phyloP scores from a whole-genome alignment of 2,113 vertebrate genomes.

The Tetraodon nigroviridis region DNA sequence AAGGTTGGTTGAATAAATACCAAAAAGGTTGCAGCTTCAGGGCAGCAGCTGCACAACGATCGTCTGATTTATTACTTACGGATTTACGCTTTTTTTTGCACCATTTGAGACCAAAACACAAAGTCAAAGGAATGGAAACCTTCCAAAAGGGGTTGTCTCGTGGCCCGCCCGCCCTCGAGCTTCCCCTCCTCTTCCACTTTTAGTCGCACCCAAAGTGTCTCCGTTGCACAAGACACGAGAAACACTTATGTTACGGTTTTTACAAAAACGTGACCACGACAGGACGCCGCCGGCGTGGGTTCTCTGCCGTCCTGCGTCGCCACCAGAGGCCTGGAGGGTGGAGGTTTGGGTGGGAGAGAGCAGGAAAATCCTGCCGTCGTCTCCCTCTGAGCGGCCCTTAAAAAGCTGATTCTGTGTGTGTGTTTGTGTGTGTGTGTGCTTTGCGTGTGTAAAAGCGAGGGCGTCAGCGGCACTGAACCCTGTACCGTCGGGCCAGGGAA shows the following conservation, averaged over 20 bases:
- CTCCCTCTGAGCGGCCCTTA: slow-evolving; percentile 44
- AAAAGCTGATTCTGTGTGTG: slow-evolving; percentile 20
- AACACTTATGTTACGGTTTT: slow-evolving; percentile 76
- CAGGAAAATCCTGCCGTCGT: slow-evolving; percentile 67
- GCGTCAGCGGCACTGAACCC: slow-evolving; percentile 80
- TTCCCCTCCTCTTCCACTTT: slow-evolving; percentile 56
- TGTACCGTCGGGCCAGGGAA: slow-evolving; percentile 35
- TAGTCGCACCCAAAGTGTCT: slow-evolving; percentile 74
- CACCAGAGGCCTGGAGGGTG: slow-evolving; percentile 56
- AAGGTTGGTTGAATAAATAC: slow-evolving; percentile 93
- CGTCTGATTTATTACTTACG: slow-evolving; percentile 27
- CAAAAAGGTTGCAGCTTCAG: slow-evolving; percentile 81
- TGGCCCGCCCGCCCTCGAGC: slow-evolving; percentile 44
- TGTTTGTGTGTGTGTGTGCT: not conserved
- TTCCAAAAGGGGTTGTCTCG: slow-evolving; percentile 27
- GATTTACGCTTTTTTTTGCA: slow-evolving; percentile 77
- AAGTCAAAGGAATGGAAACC: slow-evolving; percentile 27
- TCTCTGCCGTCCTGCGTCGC: slow-evolving; percentile 69
- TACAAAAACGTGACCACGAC: slow-evolving; percentile 77
- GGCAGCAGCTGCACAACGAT: slow-evolving; percentile 78
- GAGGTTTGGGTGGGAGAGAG: slow-evolving; percentile 12
- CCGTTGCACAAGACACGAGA: slow-evolving; percentile 84
- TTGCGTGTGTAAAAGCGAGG: slow-evolving; percentile 28
- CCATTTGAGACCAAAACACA: slow-evolving; percentile 60
- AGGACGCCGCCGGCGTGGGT: slow-evolving; percentile 79